A percentile compares a stretch with the other conserved stretches of the same genome.
phyloP scores from a whole-genome alignment of 2,888 invertebrate species.

The Notodonta ziczac region DNA sequence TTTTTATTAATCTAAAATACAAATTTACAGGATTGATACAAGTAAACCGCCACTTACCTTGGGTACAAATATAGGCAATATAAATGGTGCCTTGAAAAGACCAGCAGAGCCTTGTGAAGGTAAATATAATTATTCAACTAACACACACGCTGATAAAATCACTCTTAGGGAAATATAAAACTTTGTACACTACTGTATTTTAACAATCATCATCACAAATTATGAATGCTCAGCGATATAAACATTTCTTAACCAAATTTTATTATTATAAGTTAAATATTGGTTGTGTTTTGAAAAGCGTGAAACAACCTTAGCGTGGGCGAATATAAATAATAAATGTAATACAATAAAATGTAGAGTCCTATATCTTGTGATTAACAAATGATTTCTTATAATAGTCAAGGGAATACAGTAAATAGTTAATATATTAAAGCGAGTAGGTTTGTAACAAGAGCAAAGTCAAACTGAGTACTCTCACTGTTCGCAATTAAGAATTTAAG shows the following conservation, averaged over 20 bases:
- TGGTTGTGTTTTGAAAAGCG: constrained; percentile 5
- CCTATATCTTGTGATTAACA: background rate
- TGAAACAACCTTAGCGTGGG: constrained; percentile 28
- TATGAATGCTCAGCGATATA: constrained; percentile 50
- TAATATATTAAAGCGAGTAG: no score
- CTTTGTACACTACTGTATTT: background rate
- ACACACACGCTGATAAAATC: background rate
- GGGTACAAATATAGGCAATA: constrained; percentile 25
- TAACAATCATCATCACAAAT: constrained; percentile 9
- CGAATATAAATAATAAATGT: constrained; percentile 31
- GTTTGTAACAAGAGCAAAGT: no score
- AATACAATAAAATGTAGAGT: background rate
- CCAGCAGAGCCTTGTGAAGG: constrained; percentile 43
- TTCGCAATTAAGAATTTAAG: no score
- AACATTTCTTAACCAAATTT: constrained; percentile 14
- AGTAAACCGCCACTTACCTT: constrained; percentile 65
- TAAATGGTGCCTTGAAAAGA: constrained; percentile 46
- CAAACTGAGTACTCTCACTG: no score
- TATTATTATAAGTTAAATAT: constrained; percentile 11
- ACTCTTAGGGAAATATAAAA: constrained; percentile 1
- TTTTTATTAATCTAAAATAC: background rate
- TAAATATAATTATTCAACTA: constrained; percentile 30
- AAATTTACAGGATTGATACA: constrained; percentile 57
- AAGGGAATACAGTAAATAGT: background rate
- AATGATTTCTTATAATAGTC: background rate